Percentiles rank a stretch among this genome's conserved stretches.
Conservation (phyloP, 1,140 invertebrate species). For the Campodea augens region DNA sequence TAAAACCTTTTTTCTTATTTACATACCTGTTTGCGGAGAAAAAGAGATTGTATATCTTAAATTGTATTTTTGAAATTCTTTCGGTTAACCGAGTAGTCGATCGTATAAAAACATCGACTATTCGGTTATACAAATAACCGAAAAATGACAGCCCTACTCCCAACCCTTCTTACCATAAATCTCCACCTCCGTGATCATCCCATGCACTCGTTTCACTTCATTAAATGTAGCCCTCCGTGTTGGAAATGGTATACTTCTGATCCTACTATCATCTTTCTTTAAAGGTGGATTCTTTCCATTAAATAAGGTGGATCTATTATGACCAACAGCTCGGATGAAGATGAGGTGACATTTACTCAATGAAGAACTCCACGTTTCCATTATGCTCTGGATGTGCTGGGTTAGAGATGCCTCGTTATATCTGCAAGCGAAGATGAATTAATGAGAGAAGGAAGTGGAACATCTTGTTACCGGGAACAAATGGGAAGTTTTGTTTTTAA, state of each 20-base stretch:
- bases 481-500: too few relatives aligned
- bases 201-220: constrained; percentile 56
- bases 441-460: too few relatives aligned
- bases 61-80: too few relatives aligned
- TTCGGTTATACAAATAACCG: too few relatives aligned
- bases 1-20: too few relatives aligned
- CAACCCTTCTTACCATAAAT: constrained; percentile 59
- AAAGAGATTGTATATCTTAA: too few relatives aligned
- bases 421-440: too few relatives aligned
- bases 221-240: constrained; percentile 60
- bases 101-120: too few relatives aligned
- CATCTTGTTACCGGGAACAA: too few relatives aligned
- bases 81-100: too few relatives aligned
- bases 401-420: constrained; percentile 52
- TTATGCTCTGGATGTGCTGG: constrained; percentile 59
- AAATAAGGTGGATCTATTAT: constrained; percentile 51
- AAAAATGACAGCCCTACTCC: too few relatives aligned
- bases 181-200: constrained; percentile 45
- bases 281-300: constrained; percentile 48
- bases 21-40: too few relatives aligned
- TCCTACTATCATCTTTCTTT: constrained; percentile 37
- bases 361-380: constrained; percentile 44
- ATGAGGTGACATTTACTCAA: constrained; percentile 50
- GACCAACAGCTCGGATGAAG: constrained; percentile 53
- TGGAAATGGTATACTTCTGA: constrained; percentile 60